Conservation (phyloP, 2,888 invertebrate genomes). For the Callyntrura guangdongensis region DNA sequence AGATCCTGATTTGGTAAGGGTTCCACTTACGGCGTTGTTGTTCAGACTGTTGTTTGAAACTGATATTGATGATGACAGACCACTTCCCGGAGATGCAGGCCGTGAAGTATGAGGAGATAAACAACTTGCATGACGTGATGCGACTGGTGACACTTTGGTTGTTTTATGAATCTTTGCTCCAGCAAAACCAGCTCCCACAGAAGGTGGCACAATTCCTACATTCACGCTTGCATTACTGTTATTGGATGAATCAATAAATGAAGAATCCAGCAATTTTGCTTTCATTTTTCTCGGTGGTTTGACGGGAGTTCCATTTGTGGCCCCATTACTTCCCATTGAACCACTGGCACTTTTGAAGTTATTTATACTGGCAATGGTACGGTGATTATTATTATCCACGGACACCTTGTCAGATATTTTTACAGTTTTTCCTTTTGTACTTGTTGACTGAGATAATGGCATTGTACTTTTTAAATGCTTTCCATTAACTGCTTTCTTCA, state of each 20-base stretch:
- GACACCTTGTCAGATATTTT: slow-evolving; percentile 82
- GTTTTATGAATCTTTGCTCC: slow-evolving; percentile 77
- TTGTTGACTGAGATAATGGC: slow-evolving; percentile 74
- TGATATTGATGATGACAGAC: slow-evolving; percentile 71
- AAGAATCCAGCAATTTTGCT: slow-evolving; percentile 64
- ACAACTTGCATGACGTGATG: slow-evolving; percentile 83
- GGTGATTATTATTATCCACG: slow-evolving; percentile 69
- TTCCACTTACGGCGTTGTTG: slow-evolving; percentile 30
- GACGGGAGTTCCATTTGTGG: slow-evolving; percentile 71
- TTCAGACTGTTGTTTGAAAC: slow-evolving; percentile 45
- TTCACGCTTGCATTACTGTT: not conserved
- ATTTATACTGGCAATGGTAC: slow-evolving; percentile 42
- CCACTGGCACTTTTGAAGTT: slow-evolving; percentile 40
- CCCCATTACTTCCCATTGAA: slow-evolving; percentile 35
- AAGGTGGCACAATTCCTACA: not conserved
- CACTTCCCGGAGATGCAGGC: slow-evolving; percentile 81
- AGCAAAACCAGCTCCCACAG: not conserved
- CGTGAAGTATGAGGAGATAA: slow-evolving; percentile 83
- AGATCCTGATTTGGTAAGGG: slow-evolving; percentile 67
- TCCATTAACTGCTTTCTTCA: slow-evolving; percentile 84
- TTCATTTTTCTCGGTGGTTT: slow-evolving; percentile 82
- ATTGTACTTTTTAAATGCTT: slow-evolving; percentile 62
- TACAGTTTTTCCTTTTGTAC: slow-evolving; percentile 81
- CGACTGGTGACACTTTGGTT: slow-evolving; percentile 81
- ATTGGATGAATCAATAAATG: slow-evolving; percentile 49